Base-by-base conservation (phyloP, 2,888 invertebrate species). In the Brenthis hecate region DNA sequence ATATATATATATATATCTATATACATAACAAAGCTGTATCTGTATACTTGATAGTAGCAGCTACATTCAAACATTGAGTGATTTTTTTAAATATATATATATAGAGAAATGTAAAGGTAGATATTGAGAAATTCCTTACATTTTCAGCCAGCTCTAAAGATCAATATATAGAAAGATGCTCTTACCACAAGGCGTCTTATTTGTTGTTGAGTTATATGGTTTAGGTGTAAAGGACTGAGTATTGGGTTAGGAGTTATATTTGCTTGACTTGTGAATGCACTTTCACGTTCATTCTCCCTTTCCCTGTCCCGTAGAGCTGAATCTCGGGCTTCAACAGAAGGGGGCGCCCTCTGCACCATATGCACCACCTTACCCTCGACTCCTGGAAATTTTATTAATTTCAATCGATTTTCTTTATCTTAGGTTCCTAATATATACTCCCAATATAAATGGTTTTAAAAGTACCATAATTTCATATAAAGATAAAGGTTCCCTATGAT, bases 291-390 rank as follows among this genome's bases (percentile, higher is more conserved):
- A 32, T 47, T 48, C 32, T 69, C 60, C 36, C 67, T n/a, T 43
- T 61, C 50, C 48, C 71, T 51, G 51, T 64, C 63, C 43, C 56
- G 57, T 64, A 68, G 23, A 43, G 70, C 36, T 63, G 28, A 4
- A 4, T 72, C 72, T 5, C 77, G 80, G 2, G 64, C 73, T 61
- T 76, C 78, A 0, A 68, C 78, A 51, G 82, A 76, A 1, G 98
- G 98, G 0, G 98, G 98, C 5, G 97, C 95, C 36, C 97, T 94
- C 85, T 98, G 96, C 19, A 98, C 98, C 83, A 99, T 94, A 86
- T 99, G 99, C 65, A 99, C 95, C 48, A 98, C 98, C 91, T 98
- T 98, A 1, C 97, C 98, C 83, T 97, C 94, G 32, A 98, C 96
- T 93, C 97, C 98, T 97, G 81, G 76, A 57, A 55, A 56, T n/a